Percentiles rank a stretch among this genome's conserved stretches.
Conservation (phyloP, 2,113 vertebrate genomes). For the Leptobrachium ailaonicum region DNA sequence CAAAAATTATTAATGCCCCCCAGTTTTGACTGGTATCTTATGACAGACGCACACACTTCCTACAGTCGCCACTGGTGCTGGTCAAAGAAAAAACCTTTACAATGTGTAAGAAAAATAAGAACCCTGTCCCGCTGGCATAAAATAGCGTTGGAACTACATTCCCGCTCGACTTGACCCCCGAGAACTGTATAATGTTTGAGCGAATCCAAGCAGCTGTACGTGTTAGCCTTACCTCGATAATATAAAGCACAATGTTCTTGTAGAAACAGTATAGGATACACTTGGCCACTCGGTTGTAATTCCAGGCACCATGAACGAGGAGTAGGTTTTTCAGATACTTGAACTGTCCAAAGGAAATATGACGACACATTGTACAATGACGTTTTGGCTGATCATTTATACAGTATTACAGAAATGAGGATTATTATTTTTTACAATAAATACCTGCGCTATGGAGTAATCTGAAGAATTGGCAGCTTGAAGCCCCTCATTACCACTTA, state of each 20-base stretch:
- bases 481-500: constrained; percentile 95
- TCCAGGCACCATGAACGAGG: constrained; percentile 97
- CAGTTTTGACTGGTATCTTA: no score
- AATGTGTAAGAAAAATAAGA: no score
- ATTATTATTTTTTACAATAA: background rate
- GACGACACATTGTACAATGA: constrained; percentile 34
- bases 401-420: background rate
- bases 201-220: no score
- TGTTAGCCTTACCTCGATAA: constrained; percentile 85
- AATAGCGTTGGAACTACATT: no score
- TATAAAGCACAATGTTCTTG: constrained; percentile 98
- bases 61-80: no score
- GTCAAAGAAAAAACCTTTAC: no score
- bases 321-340: constrained; percentile 97
- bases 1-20: no score
- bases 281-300: constrained; percentile 96
- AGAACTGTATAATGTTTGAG: no score
- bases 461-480: constrained; percentile 98
- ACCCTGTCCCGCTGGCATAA: no score
- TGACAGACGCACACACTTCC: no score
- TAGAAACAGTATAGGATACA: constrained; percentile 99
- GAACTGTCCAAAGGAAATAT: constrained; percentile 77
- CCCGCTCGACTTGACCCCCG: no score
- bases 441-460: constrained; percentile 97
- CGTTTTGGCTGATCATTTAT: background rate